These are phyloP conservation scores for Excalfactoria chinensis DNA, from an alignment of 2,113 vertebrate species.

Conservation along the genomic window DNA sequence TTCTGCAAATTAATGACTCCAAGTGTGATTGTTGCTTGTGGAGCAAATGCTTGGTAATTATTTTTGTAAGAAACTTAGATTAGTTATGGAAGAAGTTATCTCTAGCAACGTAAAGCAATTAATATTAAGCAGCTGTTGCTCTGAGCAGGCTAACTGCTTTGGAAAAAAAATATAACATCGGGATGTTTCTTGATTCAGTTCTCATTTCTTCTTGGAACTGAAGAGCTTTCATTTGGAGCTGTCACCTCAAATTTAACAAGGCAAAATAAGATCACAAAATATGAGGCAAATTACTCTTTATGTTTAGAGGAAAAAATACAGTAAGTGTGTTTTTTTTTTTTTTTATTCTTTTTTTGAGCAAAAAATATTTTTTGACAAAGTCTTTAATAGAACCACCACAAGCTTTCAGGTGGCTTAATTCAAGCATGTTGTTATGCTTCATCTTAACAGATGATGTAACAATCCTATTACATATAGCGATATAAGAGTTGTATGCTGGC, in stretches of 20 bases:
- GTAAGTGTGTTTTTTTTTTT: not conserved
- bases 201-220: not conserved
- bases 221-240: not conserved
- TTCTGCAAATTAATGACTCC: not conserved
- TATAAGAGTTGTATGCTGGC: constrained; percentile 3
- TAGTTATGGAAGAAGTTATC: constrained; percentile 27
- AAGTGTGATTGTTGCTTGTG: constrained; percentile 7
- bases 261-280: not conserved
- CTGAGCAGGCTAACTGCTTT: not conserved
- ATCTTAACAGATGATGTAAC: not conserved
- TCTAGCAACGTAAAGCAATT: constrained; percentile 16
- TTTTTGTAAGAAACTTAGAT: constrained; percentile 47
- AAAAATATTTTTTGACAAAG: not conserved
- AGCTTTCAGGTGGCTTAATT: not conserved
- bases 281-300: not conserved
- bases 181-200: not conserved
- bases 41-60: constrained; percentile 32
- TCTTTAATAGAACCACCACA: not conserved
- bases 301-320: not conserved
- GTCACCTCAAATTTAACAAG: not conserved
- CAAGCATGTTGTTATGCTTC: not conserved
- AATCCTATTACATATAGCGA: not conserved
- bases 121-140: constrained; percentile 23
- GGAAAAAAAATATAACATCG: not conserved
- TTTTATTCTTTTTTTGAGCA: not conserved